These are phyloP conservation scores for Orycteropus afer DNA, from an alignment of 2,113 vertebrate species.

Conservation along the genomic window DNA sequence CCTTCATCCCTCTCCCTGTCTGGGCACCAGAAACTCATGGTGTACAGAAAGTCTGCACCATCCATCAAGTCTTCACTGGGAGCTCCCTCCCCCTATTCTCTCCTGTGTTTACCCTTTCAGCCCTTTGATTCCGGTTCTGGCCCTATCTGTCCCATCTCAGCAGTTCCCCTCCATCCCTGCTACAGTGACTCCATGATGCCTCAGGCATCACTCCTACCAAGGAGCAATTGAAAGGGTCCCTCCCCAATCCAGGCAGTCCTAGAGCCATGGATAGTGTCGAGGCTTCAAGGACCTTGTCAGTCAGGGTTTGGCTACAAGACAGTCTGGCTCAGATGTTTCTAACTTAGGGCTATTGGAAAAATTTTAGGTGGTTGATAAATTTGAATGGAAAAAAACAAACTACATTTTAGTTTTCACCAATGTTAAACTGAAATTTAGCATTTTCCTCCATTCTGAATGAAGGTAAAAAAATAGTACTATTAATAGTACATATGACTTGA, in stretches of 20 bases:
- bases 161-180: background rate
- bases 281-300: background rate
- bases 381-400: background rate
- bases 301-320: background rate
- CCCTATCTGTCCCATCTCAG: background rate
- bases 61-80: background rate
- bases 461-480: background rate
- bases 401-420: conserved; percentile 8
- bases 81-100: background rate
- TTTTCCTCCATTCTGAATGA: background rate
- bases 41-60: background rate
- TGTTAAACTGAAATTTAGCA: conserved; percentile 13
- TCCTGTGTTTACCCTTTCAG: background rate
- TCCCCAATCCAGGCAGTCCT: background rate
- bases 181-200: fast-evolving
- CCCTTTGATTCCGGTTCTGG: background rate
- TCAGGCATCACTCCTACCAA: background rate
- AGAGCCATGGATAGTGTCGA: fast-evolving
- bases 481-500: background rate
- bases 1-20: no score
- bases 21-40: background rate
- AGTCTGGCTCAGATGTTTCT: background rate
- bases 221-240: background rate
- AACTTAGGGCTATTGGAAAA: background rate
- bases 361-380: background rate